phyloP scores from a whole-genome alignment of 2,797 vertebrate genomes.

The Astyanax mexicanus region DNA sequence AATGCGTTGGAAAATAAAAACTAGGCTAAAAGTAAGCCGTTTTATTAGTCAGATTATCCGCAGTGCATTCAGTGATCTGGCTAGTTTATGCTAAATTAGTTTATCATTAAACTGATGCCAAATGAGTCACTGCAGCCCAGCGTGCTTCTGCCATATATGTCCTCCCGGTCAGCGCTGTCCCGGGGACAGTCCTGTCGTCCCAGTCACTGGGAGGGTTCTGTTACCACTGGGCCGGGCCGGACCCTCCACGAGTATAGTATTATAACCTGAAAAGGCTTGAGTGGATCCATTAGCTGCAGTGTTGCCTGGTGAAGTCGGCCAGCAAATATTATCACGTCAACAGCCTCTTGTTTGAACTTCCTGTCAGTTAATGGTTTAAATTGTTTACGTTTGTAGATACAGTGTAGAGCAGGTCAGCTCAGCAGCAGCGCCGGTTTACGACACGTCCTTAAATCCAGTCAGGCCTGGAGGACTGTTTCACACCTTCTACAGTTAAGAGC shows the following conservation, averaged over 20 bases:
- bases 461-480: not conserved
- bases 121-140: not conserved
- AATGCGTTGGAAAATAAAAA: not conserved
- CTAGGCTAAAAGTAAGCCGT: not conserved
- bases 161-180: not conserved
- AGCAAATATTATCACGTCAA: conserved; percentile 6
- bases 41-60: not conserved
- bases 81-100: not conserved
- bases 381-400: conserved; percentile 8
- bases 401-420: not conserved
- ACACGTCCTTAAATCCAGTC: not conserved
- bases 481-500: not conserved
- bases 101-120: not conserved
- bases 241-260: not conserved
- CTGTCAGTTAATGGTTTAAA: conserved; percentile 20
- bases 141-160: conserved; percentile 7
- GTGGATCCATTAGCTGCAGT: not conserved
- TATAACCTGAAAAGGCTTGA: not conserved
- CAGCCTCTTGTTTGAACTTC: conserved; percentile 10
- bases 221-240: not conserved
- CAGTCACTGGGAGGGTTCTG: not conserved
- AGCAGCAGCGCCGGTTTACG: not conserved
- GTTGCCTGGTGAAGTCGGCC: not conserved
- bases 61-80: not conserved
- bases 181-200: not conserved